These are phyloP conservation scores for Amphipoea oculea DNA, from an alignment of 2,888 invertebrate genomes.

Conservation along the genomic window DNA sequence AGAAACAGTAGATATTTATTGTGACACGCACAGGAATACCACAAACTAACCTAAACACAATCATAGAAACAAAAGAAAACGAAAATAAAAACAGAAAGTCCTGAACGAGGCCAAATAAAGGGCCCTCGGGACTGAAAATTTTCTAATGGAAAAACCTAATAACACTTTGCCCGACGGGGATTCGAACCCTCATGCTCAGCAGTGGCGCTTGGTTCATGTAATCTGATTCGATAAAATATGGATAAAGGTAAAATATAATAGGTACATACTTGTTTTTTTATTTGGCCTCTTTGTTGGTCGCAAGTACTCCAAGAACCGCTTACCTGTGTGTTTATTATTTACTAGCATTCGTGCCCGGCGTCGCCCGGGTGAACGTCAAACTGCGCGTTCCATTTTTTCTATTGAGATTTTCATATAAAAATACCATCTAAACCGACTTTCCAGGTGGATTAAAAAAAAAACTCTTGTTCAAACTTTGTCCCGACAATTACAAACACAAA, in stretches of 20 bases:
- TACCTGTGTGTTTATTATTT: too few relatives aligned
- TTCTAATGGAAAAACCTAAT: not conserved
- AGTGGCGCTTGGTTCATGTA: not conserved
- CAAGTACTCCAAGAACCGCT: too few relatives aligned
- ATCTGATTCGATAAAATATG: not conserved
- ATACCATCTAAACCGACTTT: too few relatives aligned
- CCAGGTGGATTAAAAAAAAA: too few relatives aligned
- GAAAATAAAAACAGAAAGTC: not conserved
- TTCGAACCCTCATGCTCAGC: not conserved
- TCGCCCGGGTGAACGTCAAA: too few relatives aligned
- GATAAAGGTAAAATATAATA: not conserved
- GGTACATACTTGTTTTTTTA: not conserved
- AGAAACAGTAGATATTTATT: too few relatives aligned
- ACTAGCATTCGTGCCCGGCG: too few relatives aligned
- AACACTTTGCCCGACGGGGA: not conserved
- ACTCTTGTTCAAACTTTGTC: too few relatives aligned
- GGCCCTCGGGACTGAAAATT: not conserved
- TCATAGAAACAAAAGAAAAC: not conserved
- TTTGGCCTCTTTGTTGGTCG: too few relatives aligned
- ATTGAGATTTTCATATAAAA: too few relatives aligned
- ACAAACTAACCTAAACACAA: not conserved
- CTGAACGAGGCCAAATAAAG: not conserved
- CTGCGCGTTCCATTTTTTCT: too few relatives aligned
- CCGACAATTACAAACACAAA: too few relatives aligned
- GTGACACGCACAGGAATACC: not conserved